Evolutionary conservation across 2,113 vertebrate genomes (phyloP).

Genomic region (Grallaria varia): DNA sequence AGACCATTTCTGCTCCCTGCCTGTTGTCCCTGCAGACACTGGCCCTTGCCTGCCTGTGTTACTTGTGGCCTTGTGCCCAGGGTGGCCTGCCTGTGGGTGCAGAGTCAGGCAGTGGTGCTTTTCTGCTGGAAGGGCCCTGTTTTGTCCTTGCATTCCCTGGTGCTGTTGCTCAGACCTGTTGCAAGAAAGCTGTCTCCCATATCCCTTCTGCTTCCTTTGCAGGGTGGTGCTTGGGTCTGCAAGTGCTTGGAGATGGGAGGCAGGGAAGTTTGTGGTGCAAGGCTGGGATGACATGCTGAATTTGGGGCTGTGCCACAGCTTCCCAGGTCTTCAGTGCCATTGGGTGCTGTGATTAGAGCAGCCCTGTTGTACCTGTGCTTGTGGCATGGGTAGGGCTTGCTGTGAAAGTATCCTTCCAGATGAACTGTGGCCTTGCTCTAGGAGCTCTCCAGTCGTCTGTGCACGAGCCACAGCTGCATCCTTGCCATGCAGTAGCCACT

Average conservation of each 20-base stretch:
- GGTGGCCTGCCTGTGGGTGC: background rate
- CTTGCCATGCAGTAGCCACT: background rate
- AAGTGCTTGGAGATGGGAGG: background rate
- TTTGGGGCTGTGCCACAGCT: background rate
- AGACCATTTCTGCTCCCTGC: constrained; percentile 25
- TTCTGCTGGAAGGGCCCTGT: background rate
- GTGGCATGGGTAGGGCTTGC: background rate
- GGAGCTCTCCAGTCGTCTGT: background rate
- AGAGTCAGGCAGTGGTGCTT: background rate
- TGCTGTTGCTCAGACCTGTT: background rate
- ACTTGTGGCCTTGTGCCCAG: background rate
- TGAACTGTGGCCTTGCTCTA: background rate
- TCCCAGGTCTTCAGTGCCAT: rapidly evolving
- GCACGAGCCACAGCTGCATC: background rate
- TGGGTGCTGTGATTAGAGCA: background rate
- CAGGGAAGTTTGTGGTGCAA: background rate
- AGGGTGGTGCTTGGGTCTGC: background rate
- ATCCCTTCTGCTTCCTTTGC: background rate
- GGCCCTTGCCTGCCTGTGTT: background rate
- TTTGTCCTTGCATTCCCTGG: background rate
- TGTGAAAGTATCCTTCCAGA: background rate
- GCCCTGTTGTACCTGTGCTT: background rate
- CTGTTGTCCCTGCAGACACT: background rate
- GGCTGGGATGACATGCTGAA: background rate
- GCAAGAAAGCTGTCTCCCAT: background rate